Evolutionary conservation across 2,888 invertebrate species (phyloP), one percentile per base, ranked within the genome.

Genomic region (Hydriomena furcata): DNA sequence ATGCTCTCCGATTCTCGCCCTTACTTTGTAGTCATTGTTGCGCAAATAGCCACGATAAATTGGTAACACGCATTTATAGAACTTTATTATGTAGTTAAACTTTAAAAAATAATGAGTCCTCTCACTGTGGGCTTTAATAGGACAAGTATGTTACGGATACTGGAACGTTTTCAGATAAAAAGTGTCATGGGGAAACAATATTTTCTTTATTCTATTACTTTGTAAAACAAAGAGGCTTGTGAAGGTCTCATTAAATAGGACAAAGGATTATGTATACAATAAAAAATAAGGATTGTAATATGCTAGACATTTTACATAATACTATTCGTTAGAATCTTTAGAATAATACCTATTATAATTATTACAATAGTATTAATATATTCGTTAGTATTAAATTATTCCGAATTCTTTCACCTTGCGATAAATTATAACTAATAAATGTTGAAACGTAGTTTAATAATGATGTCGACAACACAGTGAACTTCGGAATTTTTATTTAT

Each of bases 11-110:
- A 50, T 49, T 54, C 38, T 44, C 41, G 44, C 42, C 28, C 30
- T 34, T 54, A 65, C 58, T 56, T 63, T 68, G 65, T 66, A 63
- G 65, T 21, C 63, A 62, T 66, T 66, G 66, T 75, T 68, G 70
- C 68, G 65, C 54, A 71, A 70, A 76, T 73, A 66, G 64, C 68
- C 58, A 71, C 68, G 63, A 68, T 77, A 78, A 78, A 77, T 78
- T 75, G 67, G 64, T 67, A 63, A 69, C 60, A 77, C 62, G 66
- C 74, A 68, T 71, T 74, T 71, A 76, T 71, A 71, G 66, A 63
- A 73, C 66, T 74, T 80, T 74, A 80, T 72, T 70, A 67, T 66
- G 69, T 61, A 66, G 60, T 79, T 71, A 79, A 79, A 69, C 47
- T 62, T 60, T 61, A 71, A 63, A 71, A 55, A 60, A 42, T 41